Evolutionary conservation across 1,140 invertebrate genomes (phyloP), one percentile per base, ranked within the genome.

Genomic region (Coenobita brevimanus): DNA sequence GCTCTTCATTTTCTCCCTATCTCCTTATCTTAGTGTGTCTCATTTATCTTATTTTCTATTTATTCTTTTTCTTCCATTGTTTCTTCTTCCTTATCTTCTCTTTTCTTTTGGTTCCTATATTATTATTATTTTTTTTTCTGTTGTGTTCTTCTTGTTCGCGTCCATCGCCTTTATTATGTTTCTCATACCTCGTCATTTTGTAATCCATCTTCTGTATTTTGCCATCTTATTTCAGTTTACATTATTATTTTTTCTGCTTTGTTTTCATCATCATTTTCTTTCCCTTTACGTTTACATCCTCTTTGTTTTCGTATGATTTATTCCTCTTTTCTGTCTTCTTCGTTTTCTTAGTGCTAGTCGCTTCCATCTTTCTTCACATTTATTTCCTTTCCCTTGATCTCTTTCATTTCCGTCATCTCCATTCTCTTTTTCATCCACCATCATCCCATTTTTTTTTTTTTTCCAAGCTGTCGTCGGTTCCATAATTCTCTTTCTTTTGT

Each of bases 261-360:
- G 24, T 38, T 79, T n/a, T 24, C 13, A 21, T 38, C 30, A 4
- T 13, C 41, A 21, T 76, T 38, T 41, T 43, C 27, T 13, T 33
- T 38, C 13, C 38, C 10, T 33, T 27, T 43, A 13, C 41, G 27
- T 43, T 33, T 13, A 8, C 41, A 13, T 43, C 38, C 75, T 78
- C 43, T 50, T 30, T 78, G 36, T 78, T 30, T 78, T 30, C 50
- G 36, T 78, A 21, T 50, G 21, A 43, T 43, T 78, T 30, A 24
- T 30, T 78, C 75, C 33, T 30, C 33, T 30, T 78, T 43, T 78
- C 2, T 50, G 21, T 78, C 67, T 85, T 54, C 33, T 73, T 79
- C 0, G 50, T 15, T 21, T 36, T 43, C 57, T n/a, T n/a, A n/a
- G n/a, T n/a, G n/a, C n/a, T n/a, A n/a, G n/a, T n/a, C n/a, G n/a